Evolutionary conservation across 2,797 vertebrate species (phyloP), one percentile per base, ranked within the genome.

Genomic region (Pseudopleuronectes americanus): DNA sequence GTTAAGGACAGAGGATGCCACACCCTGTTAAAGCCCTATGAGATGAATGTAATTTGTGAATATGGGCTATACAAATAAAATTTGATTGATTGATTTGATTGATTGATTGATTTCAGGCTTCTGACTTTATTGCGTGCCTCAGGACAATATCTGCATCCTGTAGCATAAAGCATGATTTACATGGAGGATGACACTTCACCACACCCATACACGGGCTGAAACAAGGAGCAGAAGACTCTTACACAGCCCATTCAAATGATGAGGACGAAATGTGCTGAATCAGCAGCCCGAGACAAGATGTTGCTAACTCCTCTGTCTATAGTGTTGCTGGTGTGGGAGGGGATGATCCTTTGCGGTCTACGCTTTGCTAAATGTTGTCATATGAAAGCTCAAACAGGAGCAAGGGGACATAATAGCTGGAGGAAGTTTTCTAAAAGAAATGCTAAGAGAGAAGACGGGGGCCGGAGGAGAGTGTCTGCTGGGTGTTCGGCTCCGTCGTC

Each of bases 401-500:
- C 28, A 19, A 23, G 31, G 13, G 52, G 54, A 60, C 56, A 58
- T 81, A 84, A 59, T 23, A 57, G 48, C 61, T 6, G 0, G 3
- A 65, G 68, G 57, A 33, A 38, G 23, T 69, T 71, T 71, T 71
- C 68, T 72, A 8, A 79, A 65, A 64, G 67, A 76, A 80, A 60
- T 14, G 23, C 41, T 43, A 62, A 45, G 21, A 43, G 48, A 22
- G 65, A 55, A 51, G 43, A 21, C 22, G 6, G 65, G 38, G 65
- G 65, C 23, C 64, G 17, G 56, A 48, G 33, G 45, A n/a, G 21
- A 63, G 52, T 24, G 0, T 6, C 21, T 66, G 58, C 75, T 61
- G 79, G 61, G 68, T 72, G 80, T 79, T 64, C 2, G 1, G 69
- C 22, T 74, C 57, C 4, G 69, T 64, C 64, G 67, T 84, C 87